These are phyloP conservation scores for Labroides dimidiatus DNA, from an alignment of 2,797 vertebrate species.

Conservation along the genomic window DNA sequence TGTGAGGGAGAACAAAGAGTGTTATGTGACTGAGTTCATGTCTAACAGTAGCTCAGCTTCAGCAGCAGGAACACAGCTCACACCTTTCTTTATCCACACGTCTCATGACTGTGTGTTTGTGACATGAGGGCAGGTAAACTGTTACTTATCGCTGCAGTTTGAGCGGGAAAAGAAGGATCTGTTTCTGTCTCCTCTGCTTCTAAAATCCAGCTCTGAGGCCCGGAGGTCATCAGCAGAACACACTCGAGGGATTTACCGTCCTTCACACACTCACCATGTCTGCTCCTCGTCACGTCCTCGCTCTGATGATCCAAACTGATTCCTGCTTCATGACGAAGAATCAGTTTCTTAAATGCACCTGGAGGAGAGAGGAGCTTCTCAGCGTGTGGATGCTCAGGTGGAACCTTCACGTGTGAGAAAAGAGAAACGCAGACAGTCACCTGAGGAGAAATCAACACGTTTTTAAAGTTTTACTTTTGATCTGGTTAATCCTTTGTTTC, in stretches of 20 bases:
- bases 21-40: conserved; percentile 20
- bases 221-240: background rate
- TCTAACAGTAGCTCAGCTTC: conserved; percentile 18
- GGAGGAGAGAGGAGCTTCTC: too few species aligned
- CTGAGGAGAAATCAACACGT: too few species aligned
- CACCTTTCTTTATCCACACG: background rate
- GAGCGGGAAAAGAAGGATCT: background rate
- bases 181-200: background rate
- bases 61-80: background rate
- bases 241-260: background rate
- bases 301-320: too few species aligned
- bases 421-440: too few species aligned
- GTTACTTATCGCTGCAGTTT: background rate
- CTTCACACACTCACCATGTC: background rate
- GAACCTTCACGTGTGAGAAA: too few species aligned
- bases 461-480: too few species aligned
- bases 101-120: background rate
- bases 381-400: too few species aligned
- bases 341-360: too few species aligned
- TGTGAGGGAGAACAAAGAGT: conserved; percentile 26
- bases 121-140: background rate
- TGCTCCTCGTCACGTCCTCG: too few species aligned
- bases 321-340: too few species aligned
- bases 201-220: conserved; percentile 14
- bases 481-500: too few species aligned